phyloP scores from a whole-genome alignment of 2,888 invertebrate genomes.

The Noctua comes region DNA sequence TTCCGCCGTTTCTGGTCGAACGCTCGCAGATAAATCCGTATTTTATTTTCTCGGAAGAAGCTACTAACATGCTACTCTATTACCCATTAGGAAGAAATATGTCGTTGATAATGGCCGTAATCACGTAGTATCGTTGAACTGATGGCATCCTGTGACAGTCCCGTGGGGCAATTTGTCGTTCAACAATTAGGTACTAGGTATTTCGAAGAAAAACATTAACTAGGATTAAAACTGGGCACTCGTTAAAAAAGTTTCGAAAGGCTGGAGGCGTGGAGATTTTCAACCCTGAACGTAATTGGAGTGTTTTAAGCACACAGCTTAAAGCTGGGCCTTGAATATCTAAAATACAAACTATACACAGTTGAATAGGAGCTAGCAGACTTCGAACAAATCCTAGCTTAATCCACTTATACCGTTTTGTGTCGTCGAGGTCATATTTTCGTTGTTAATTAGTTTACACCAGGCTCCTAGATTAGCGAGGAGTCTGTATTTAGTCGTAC shows the following conservation, averaged over 20 bases:
- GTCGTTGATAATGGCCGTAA: constrained; percentile 69
- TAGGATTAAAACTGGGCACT: constrained; percentile 20
- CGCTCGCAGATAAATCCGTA: constrained; percentile 46
- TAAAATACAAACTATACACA: constrained; percentile 53
- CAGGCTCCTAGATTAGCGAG: constrained; percentile 59
- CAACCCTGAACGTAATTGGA: constrained; percentile 55
- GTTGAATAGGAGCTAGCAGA: constrained; percentile 51
- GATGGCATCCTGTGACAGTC: constrained; percentile 53
- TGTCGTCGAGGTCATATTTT: constrained; percentile 57
- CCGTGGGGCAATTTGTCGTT: constrained; percentile 21
- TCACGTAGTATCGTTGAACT: constrained; percentile 61
- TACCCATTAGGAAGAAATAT: constrained; percentile 73
- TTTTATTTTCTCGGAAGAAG: constrained; percentile 61
- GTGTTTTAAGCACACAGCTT: constrained; percentile 57
- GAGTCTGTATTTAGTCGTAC: constrained; percentile 38
- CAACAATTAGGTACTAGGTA: constrained; percentile 23
- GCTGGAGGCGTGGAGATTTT: constrained; percentile 46
- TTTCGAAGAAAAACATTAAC: constrained; percentile 41
- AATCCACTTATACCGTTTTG: constrained; percentile 64
- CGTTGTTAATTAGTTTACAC: constrained; percentile 68
- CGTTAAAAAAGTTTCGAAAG: constrained; percentile 34
- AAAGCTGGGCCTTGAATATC: constrained; percentile 37
- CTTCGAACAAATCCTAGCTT: constrained; percentile 62
- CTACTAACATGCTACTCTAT: constrained; percentile 66
- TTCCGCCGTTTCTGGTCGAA: constrained; percentile 31